A percentile compares a stretch with the other conserved stretches of the same genome.
Conservation (phyloP, 2,888 invertebrate genomes). For the Calameuta filiformis region DNA sequence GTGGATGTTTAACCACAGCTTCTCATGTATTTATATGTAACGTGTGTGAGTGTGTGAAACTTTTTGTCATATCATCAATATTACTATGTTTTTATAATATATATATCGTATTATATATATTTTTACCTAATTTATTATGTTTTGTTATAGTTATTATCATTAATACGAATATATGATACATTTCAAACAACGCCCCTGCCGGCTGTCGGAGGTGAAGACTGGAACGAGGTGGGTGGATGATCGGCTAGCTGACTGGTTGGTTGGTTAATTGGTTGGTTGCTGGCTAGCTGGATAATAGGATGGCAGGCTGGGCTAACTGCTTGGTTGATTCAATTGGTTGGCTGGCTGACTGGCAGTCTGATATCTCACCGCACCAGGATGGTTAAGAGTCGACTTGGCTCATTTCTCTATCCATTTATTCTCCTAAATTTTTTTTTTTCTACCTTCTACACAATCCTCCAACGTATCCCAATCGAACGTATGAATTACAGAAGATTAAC, state of each 20-base stretch:
- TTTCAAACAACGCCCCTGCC: constrained; percentile 64
- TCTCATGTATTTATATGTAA: constrained; percentile 30
- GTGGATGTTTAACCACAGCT: constrained; percentile 30
- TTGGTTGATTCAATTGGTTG: neutral
- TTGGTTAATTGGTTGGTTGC: neutral
- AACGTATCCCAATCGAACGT: neutral
- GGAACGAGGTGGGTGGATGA: constrained; percentile 31
- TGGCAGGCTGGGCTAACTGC: neutral
- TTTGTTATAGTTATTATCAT: constrained; percentile 63
- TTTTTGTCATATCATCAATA: constrained; percentile 46
- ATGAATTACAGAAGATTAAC: neutral
- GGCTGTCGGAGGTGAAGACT: constrained; percentile 58
- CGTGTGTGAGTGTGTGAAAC: constrained; percentile 33
- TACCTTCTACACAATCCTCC: neutral
- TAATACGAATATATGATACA: constrained; percentile 66
- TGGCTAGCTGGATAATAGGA: neutral
- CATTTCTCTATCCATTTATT: neutral
- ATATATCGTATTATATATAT: constrained; percentile 44
- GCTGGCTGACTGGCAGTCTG: neutral
- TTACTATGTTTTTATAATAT: constrained; percentile 48
- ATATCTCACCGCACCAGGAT: neutral
- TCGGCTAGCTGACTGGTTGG: neutral
- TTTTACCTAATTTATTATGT: constrained; percentile 61
- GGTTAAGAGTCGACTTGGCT: neutral
- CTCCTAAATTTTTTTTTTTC: neutral